Percentiles rank a stretch among this genome's conserved stretches.
Conservation (phyloP, 2,888 invertebrate genomes). For the Pristionchus mayeri region DNA sequence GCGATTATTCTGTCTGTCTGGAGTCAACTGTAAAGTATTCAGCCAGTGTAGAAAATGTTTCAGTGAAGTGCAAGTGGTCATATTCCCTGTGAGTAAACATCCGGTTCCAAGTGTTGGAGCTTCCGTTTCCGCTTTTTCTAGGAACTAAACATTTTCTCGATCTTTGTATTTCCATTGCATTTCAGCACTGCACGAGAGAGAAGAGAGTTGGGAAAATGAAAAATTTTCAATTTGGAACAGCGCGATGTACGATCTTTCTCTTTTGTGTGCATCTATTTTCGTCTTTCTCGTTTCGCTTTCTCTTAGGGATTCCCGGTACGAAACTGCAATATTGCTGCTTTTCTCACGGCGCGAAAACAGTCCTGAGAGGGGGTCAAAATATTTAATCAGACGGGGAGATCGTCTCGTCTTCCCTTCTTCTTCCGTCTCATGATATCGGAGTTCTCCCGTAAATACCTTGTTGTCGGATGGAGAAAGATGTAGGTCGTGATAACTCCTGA, state of each 20-base stretch:
- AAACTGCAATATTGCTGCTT: neutral
- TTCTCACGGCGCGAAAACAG: neutral
- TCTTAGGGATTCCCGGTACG: slow-evolving; percentile 8
- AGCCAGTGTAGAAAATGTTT: too few relatives aligned
- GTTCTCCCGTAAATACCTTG: neutral
- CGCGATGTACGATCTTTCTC: neutral
- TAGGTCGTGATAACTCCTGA: slow-evolving; percentile 37
- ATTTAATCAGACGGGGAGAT: neutral
- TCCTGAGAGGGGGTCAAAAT: neutral
- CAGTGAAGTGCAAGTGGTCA: too few relatives aligned
- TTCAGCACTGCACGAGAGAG: too few relatives aligned
- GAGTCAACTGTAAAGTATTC: too few relatives aligned
- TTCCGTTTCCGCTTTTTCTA: too few relatives aligned
- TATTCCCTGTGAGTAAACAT: too few relatives aligned
- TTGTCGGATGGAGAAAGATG: neutral
- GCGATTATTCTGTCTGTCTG: too few relatives aligned
- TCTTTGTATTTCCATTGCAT: too few relatives aligned
- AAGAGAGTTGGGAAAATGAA: too few relatives aligned
- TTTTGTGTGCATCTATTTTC: neutral
- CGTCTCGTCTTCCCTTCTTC: neutral
- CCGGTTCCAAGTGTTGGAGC: too few relatives aligned
- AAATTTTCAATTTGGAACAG: too few relatives aligned
- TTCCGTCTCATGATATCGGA: neutral
- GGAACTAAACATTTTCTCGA: too few relatives aligned
- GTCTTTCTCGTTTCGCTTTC: neutral